Base-by-base conservation (phyloP, 2,113 vertebrate species). In the Oreochromis niloticus region DNA sequence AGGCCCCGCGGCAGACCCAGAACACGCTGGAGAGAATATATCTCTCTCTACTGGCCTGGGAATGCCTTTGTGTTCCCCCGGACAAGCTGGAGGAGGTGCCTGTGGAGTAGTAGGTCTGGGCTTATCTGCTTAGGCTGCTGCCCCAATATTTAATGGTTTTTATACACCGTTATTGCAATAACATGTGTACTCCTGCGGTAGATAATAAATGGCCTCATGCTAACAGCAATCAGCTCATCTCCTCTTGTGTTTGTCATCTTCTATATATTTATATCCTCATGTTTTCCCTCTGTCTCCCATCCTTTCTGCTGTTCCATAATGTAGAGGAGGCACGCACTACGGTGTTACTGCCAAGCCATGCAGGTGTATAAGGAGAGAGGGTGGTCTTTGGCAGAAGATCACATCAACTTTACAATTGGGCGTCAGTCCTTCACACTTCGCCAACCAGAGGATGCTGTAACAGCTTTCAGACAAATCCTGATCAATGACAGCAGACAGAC, bases 281-380 rank as follows among this genome's bases (percentile, higher is more conserved):
- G 11, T 36, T 5, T 17, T 10, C 13, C 9, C 24, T 11, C 6
- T 36, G 4, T 43, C 22, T 27, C 19, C 4, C 3, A 16, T 9
- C 2, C 10, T 85, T 3, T 50, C 19, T 78, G 46, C 9, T 34
- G 27, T 52, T 41, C 13, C 30, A 52, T 10, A 34, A 85, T 95
- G 16, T 89, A 99, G 98, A 98, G 97, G 85, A 98, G 97, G 52
- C 99, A 99, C 19, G 98, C 99, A 4, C 96, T 99, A 88, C 97
- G 99, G 41, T 99, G 99, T 93, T 99, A 99, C 94, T 98, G 97
- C 93, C 99, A 99, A 94, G 98, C 99, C 83, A 98, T 99, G 98
- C 99, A 99, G 94, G 98, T 99, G 85, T 99, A 99, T 93, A 98
- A 98, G 93, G 98, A 97, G 17, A 97, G 98, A 87, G 98, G 98